These are phyloP conservation scores for Polypedilum vanderplanki DNA, from an alignment of 1,140 invertebrate species.

Conservation along the genomic window DNA sequence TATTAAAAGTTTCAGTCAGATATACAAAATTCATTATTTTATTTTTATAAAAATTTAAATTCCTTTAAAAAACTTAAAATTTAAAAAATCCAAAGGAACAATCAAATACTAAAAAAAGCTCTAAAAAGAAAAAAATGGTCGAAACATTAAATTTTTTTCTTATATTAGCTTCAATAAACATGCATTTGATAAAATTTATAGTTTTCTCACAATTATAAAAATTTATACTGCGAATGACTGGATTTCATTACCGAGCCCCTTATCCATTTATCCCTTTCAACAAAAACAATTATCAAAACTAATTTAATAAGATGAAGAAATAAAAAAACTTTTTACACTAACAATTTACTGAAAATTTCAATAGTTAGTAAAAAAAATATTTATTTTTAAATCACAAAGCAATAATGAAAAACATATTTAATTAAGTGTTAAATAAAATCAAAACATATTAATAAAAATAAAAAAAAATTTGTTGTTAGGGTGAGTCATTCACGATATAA, in stretches of 20 bases:
- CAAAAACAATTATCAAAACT: not conserved
- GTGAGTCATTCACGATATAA: slow-evolving; percentile 1
- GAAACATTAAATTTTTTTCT: not conserved
- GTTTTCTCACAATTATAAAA: not conserved
- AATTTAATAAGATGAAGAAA: not conserved
- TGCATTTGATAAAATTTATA: not conserved
- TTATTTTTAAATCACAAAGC: not conserved
- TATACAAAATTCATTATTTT: too few species aligned
- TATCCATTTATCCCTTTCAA: not conserved
- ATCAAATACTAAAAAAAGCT: not conserved
- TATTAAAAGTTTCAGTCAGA: too few species aligned
- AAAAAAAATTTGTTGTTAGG: not conserved
- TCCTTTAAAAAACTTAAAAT: too few species aligned
- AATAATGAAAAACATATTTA: not conserved
- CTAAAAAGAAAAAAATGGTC: not conserved
- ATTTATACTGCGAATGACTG: slow-evolving; percentile 10
- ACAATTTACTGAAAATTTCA: not conserved
- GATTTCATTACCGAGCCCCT: not conserved
- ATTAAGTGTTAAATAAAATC: not conserved
- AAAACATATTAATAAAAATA: not conserved
- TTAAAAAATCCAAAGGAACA: not conserved
- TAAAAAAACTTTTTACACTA: not conserved
- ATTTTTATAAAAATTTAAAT: too few species aligned
- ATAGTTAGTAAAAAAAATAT: too few species aligned
- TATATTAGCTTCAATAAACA: not conserved